phyloP scores from a whole-genome alignment of 2,888 invertebrate genomes.

The Scaptomyza cyrtandrae region DNA sequence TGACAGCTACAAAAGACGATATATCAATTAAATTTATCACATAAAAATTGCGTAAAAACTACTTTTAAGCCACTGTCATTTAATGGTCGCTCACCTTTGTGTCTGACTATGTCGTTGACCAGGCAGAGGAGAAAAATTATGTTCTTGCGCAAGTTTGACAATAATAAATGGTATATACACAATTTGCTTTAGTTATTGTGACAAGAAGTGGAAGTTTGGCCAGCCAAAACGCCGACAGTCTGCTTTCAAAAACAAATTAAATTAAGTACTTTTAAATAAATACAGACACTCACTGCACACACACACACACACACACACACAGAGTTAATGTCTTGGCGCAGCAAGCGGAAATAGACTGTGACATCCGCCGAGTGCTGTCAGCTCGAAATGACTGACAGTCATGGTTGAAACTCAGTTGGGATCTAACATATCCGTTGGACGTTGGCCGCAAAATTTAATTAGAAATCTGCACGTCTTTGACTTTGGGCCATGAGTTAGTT shows the following conservation, averaged over 20 bases:
- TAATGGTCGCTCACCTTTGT: neutral
- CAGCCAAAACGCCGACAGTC: conserved; percentile 12
- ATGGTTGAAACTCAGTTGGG: conserved; percentile 28
- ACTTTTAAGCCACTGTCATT: neutral
- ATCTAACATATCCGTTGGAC: conserved; percentile 67
- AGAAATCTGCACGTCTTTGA: conserved; percentile 61
- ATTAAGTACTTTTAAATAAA: conserved; percentile 40
- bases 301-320: neutral
- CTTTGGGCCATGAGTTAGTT: conserved; percentile 24
- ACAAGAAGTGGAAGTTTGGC: conserved; percentile 19
- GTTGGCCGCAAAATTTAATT: conserved; percentile 71
- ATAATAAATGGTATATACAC: conserved; percentile 58
- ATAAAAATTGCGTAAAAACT: neutral
- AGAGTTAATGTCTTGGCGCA: conserved; percentile 18
- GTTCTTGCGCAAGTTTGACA: conserved; percentile 64
- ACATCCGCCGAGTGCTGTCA: conserved; percentile 70
- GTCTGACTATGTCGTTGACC: conserved; percentile 37
- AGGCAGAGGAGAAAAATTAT: conserved; percentile 42
- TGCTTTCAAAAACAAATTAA: conserved; percentile 51
- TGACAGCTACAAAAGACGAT: neutral
- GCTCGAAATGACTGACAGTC: conserved; percentile 33
- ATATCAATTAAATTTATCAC: neutral
- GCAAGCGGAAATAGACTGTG: conserved; percentile 76
- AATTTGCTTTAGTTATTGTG: conserved; percentile 44
- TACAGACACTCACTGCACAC: conserved; percentile 3